phyloP scores from a whole-genome alignment of 2,888 invertebrate genomes.

The Spialia ferax region DNA sequence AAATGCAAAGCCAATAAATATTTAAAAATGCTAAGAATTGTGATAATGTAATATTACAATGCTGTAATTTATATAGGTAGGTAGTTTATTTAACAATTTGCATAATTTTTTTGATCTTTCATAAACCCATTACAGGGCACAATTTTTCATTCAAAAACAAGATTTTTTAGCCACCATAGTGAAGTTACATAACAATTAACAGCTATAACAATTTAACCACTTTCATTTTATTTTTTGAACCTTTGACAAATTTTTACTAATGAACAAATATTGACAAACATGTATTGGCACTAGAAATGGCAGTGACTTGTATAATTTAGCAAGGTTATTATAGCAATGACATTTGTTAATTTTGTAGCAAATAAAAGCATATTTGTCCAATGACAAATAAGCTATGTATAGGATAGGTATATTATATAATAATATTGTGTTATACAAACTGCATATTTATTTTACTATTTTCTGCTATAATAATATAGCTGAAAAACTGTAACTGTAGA shows the following conservation, averaged over 20 bases:
- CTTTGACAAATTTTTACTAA: background rate
- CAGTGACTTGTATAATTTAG: background rate
- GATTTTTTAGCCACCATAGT: no score
- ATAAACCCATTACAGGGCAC: background rate
- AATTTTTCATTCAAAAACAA: background rate
- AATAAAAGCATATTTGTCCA: no score
- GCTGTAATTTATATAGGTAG: no score
- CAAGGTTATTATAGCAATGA: background rate
- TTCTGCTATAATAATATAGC: constrained; percentile 1
- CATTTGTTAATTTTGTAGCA: no score
- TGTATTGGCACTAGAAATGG: no score
- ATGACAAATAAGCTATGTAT: no score
- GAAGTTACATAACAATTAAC: no score
- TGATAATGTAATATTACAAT: background rate
- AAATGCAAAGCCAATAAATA: constrained; percentile 64
- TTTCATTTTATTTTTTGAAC: constrained; percentile 59
- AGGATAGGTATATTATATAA: no score
- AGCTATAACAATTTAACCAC: background rate
- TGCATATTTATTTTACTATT: background rate
- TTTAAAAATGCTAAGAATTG: background rate
- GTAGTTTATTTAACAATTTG: background rate
- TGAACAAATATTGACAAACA: no score
- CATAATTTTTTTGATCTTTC: constrained; percentile 2
- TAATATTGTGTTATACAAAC: background rate
- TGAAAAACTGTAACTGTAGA: background rate